These are phyloP conservation scores for Siniperca chuatsi DNA, from an alignment of 2,113 vertebrate species.

Conservation along the genomic window DNA sequence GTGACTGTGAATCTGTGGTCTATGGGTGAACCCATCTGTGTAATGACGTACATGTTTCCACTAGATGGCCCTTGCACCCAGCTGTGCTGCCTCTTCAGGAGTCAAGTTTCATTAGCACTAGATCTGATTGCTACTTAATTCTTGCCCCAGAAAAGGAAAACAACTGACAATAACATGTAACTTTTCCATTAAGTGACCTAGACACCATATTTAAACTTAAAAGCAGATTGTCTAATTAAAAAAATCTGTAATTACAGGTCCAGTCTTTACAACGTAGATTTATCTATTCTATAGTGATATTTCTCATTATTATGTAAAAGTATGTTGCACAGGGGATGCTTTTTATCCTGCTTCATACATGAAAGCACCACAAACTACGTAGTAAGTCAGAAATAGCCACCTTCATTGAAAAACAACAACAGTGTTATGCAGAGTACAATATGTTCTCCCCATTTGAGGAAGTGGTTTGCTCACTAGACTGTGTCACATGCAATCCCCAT, in stretches of 20 bases:
- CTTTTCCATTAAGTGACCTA: neutral
- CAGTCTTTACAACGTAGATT: neutral
- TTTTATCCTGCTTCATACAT: neutral
- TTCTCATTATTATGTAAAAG: neutral
- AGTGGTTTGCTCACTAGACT: conserved; percentile 80
- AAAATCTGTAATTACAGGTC: neutral
- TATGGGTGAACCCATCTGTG: conserved; percentile 53
- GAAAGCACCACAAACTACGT: conserved; percentile 17
- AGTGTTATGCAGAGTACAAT: conserved; percentile 57
- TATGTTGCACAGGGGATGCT: neutral
- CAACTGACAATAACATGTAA: conserved; percentile 1
- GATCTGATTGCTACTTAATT: conserved; percentile 40
- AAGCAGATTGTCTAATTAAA: neutral
- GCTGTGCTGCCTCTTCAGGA: conserved; percentile 55
- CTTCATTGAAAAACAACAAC: conserved; percentile 57
- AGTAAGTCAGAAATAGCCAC: conserved; percentile 35
- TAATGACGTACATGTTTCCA: conserved; percentile 73
- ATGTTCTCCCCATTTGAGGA: conserved; percentile 81
- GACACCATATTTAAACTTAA: conserved; percentile 2
- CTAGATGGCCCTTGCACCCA: conserved; percentile 83
- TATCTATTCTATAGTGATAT: neutral
- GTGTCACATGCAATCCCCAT: conserved; percentile 51
- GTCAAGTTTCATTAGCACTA: conserved; percentile 57
- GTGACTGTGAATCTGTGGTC: conserved; percentile 33
- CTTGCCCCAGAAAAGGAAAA: conserved; percentile 1